Conservation (phyloP, 2,113 vertebrate species). For the Microtus montanus region DNA sequence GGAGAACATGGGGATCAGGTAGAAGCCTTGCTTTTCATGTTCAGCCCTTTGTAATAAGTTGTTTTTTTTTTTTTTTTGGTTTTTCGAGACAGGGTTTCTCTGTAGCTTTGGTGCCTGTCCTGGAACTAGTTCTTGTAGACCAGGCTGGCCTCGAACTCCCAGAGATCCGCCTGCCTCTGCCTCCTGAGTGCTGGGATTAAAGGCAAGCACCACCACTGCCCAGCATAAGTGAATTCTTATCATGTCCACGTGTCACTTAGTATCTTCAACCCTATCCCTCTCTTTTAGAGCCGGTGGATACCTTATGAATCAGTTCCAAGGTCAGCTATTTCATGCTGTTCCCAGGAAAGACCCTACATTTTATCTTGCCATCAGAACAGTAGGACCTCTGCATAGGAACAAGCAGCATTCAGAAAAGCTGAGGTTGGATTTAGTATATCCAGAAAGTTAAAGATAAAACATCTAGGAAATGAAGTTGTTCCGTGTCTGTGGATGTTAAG, state of each 20-base stretch:
- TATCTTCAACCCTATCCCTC: background rate
- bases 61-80: no score
- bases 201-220: no score
- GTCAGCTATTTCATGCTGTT: background rate
- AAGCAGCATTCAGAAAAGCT: background rate
- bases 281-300: background rate
- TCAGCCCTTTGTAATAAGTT: background rate
- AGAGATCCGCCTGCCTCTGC: no score
- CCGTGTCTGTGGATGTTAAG: background rate
- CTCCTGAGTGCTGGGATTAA: no score
- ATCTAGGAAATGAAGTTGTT: slow-evolving; percentile 16
- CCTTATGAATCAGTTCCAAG: background rate
- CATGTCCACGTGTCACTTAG: background rate
- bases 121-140: no score
- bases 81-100: no score
- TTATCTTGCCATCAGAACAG: background rate
- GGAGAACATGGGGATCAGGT: background rate
- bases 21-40: background rate
- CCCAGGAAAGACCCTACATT: background rate
- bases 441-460: slow-evolving; percentile 7
- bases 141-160: no score
- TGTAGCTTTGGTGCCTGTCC: no score
- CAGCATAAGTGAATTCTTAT: background rate
- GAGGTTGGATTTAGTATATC: background rate
- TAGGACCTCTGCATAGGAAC: background rate